Evolutionary conservation across 2,113 vertebrate species (phyloP).

Genomic region (Otis tarda): DNA sequence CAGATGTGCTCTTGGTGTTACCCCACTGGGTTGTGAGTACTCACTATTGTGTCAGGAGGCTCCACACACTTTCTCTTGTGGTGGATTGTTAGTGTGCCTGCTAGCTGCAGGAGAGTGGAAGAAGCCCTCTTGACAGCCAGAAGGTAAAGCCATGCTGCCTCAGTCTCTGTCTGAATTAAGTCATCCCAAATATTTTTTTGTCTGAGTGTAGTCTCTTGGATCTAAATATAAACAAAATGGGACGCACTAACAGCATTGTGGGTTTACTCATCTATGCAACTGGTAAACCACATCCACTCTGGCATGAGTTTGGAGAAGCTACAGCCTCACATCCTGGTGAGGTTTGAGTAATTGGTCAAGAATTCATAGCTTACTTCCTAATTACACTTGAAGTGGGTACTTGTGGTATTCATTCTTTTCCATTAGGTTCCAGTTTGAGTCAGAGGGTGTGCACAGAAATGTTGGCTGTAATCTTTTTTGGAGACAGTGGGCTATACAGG

Average conservation of each 20-base stretch:
- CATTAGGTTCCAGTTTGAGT: slow-evolving; percentile 8
- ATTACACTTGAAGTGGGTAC: neutral
- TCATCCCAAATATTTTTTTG: neutral
- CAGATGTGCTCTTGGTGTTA: rapidly evolving
- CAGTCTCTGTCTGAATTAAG: neutral
- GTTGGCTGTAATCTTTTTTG: neutral
- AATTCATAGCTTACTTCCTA: slow-evolving; percentile 5
- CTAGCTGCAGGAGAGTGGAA: neutral
- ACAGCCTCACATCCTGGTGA: slow-evolving; percentile 13
- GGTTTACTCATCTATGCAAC: neutral
- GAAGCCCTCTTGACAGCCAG: rapidly evolving
- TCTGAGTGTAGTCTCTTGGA: neutral
- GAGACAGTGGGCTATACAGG: neutral
- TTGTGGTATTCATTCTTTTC: neutral
- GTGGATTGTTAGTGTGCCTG: neutral
- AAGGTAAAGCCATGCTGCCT: neutral
- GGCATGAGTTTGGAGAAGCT: neutral
- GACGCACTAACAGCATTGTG: neutral
- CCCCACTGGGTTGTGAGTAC: neutral
- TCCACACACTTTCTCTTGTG: rapidly evolving
- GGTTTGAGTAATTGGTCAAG: neutral
- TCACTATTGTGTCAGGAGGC: neutral
- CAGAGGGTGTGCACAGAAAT: slow-evolving; percentile 8
- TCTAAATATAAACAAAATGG: neutral
- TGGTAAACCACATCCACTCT: slow-evolving; percentile 12